Conservation (phyloP, 2,113 vertebrate genomes). For the Leucoraja erinaceus region DNA sequence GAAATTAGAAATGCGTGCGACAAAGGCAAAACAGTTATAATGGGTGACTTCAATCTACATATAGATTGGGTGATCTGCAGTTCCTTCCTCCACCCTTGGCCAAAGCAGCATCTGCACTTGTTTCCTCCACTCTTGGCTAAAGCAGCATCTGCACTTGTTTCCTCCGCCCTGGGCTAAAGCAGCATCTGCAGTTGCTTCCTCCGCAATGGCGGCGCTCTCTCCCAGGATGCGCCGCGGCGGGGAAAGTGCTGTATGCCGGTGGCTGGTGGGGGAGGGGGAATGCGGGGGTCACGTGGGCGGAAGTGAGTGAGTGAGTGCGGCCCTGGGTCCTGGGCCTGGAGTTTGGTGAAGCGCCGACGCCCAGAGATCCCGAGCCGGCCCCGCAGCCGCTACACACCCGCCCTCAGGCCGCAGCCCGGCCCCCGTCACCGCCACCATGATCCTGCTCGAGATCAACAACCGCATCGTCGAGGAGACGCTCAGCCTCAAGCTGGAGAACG, state of each 20-base stretch:
- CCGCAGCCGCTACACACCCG: too few species aligned
- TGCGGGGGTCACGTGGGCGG: neutral
- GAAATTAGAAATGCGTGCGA: too few species aligned
- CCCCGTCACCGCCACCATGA: slow-evolving; percentile 65
- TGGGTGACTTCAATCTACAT: too few species aligned
- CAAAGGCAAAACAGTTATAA: too few species aligned
- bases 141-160: too few species aligned
- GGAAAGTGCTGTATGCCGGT: slow-evolving; percentile 36
- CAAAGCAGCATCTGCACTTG: too few species aligned
- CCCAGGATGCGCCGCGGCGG: neutral
- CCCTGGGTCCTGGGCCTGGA: neutral
- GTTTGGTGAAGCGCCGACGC: neutral
- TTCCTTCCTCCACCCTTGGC: too few species aligned
- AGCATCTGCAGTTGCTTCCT: neutral
- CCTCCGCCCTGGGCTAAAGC: too few species aligned
- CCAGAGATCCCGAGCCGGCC: neutral
- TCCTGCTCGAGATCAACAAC: slow-evolving; percentile 96
- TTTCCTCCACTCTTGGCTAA: too few species aligned
- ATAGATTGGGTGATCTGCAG: too few species aligned
- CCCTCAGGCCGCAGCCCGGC: too few species aligned
- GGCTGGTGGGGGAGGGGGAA: slow-evolving; percentile 40
- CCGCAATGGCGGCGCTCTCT: neutral
- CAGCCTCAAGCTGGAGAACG: slow-evolving; percentile 85
- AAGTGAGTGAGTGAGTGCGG: neutral
- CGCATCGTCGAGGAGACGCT: slow-evolving; percentile 94